phyloP scores from a whole-genome alignment of 2,113 vertebrate species.

The Rhagologus leucostigma region DNA sequence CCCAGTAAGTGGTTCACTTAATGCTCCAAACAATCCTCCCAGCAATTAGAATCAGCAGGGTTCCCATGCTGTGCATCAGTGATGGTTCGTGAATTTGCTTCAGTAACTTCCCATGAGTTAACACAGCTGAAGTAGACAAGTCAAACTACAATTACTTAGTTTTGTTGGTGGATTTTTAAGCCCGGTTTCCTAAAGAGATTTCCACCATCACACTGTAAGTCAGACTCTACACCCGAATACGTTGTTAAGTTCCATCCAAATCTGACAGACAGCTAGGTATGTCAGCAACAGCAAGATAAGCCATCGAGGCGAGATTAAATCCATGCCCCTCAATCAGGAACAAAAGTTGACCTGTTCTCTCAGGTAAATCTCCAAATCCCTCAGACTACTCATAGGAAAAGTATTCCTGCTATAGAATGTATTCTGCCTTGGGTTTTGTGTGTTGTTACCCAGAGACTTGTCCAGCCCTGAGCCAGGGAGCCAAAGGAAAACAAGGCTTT shows the following conservation, averaged over 20 bases:
- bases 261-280: neutral
- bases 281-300: neutral
- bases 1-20: neutral
- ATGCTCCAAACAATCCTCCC: neutral
- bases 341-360: neutral
- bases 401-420: neutral
- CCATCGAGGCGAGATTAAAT: neutral
- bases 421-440: neutral
- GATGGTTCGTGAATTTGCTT: neutral
- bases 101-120: neutral
- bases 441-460: neutral
- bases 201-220: neutral
- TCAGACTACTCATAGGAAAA: neutral
- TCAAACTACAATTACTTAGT: neutral
- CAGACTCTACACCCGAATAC: neutral
- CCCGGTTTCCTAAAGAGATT: neutral
- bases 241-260: neutral
- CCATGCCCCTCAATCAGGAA: neutral
- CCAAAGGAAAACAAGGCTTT: constrained; percentile 44
- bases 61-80: constrained; percentile 34
- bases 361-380: neutral
- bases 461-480: constrained; percentile 10
- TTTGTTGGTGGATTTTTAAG: neutral
- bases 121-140: neutral
- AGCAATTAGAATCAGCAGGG: neutral